Evolutionary conservation across 35 echinoderm and acorn worm species (phyloP).

Genomic region (Apostichopus japonicus): DNA sequence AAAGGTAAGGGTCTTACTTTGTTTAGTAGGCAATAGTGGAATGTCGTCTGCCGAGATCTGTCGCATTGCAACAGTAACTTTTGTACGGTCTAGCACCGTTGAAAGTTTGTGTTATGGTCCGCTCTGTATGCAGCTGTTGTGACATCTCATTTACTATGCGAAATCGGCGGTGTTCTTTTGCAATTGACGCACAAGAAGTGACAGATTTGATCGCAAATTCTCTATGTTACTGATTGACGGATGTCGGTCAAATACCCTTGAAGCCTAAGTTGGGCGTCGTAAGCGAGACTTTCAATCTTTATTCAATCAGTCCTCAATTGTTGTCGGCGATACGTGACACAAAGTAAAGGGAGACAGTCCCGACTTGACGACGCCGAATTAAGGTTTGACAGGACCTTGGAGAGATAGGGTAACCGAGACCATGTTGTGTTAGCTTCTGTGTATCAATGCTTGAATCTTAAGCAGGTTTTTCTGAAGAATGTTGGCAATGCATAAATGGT

Average conservation of each 20-base stretch:
- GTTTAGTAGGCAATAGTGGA: neutral
- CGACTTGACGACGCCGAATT: constrained; percentile 24
- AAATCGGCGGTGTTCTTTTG: constrained; percentile 21
- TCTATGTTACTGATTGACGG: constrained; percentile 35
- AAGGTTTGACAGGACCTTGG: neutral
- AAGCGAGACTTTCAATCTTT: constrained; percentile 13
- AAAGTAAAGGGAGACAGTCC: neutral
- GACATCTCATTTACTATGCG: constrained; percentile 47
- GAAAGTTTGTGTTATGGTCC: constrained; percentile 11
- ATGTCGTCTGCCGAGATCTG: neutral
- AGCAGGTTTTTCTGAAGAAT: too few species aligned
- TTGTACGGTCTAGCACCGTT: constrained; percentile 15
- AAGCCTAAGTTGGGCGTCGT: constrained; percentile 1
- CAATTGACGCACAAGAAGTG: constrained; percentile 38
- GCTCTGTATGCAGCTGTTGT: constrained; percentile 6
- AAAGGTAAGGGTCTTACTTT: constrained; percentile 37
- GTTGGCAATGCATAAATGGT: too few species aligned
- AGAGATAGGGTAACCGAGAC: constrained; percentile 6
- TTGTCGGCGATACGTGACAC: constrained; percentile 20
- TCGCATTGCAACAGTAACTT: constrained; percentile 39
- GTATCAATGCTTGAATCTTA: too few species aligned
- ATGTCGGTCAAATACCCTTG: constrained; percentile 48
- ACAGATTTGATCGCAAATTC: constrained; percentile 42
- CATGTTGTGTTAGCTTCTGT: neutral
- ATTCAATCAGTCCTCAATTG: constrained; percentile 1